Evolutionary conservation across 2,113 vertebrate genomes (phyloP).

Genomic region (Ptyas mucosa): DNA sequence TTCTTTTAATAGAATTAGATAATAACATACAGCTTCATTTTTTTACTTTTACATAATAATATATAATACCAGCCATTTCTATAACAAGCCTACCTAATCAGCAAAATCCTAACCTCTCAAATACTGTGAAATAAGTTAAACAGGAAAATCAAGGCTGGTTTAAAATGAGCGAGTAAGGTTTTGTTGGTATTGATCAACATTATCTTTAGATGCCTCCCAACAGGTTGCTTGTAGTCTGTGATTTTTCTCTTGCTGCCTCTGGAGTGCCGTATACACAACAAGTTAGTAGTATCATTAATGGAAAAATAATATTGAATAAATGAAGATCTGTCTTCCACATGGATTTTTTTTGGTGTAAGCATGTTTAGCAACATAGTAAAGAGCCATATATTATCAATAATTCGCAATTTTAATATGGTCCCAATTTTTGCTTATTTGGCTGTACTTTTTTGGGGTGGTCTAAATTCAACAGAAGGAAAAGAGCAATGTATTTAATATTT

Average conservation of each 20-base stretch:
- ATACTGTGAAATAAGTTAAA: neutral
- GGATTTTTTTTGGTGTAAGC: neutral
- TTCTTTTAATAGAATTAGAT: neutral
- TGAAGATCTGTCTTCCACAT: neutral
- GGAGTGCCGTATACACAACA: neutral
- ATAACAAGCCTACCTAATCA: neutral
- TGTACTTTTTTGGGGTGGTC: neutral
- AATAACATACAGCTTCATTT: neutral
- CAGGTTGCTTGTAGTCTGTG: neutral
- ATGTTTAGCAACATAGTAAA: neutral
- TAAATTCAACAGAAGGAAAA: neutral
- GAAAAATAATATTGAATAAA: neutral
- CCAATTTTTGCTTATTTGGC: neutral
- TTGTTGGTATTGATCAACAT: neutral
- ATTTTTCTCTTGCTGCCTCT: neutral
- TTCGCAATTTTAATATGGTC: neutral
- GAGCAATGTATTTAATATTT: neutral
- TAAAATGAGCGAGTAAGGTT: neutral
- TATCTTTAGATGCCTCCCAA: neutral
- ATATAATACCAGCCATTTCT: neutral
- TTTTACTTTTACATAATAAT: neutral
- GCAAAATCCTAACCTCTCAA: neutral
- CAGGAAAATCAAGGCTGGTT: neutral
- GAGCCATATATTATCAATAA: neutral
- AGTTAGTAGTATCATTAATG: neutral